phyloP scores from a whole-genome alignment of 2,113 vertebrate genomes.

The Myrmecobius fasciatus region DNA sequence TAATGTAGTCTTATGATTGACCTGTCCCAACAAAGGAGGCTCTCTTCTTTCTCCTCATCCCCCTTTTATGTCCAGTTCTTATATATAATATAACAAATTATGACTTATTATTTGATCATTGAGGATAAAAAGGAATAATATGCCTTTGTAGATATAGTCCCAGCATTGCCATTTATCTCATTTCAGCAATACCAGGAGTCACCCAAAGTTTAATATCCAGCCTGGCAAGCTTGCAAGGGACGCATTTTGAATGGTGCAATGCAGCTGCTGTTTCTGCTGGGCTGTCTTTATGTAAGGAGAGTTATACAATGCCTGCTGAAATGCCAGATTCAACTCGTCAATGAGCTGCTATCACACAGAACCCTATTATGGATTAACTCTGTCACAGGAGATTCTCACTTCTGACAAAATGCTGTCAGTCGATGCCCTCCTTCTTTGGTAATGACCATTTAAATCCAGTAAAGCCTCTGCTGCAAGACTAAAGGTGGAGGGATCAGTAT shows the following conservation, averaged over 20 bases:
- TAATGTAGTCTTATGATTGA: neutral
- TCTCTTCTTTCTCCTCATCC: neutral
- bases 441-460: too few species aligned
- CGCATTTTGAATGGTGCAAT: neutral
- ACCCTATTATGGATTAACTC: neutral
- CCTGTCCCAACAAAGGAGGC: neutral
- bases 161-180: neutral
- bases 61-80: neutral
- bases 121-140: neutral
- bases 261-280: neutral
- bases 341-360: neutral
- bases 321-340: neutral
- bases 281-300: neutral
- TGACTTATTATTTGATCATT: neutral
- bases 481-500: neutral
- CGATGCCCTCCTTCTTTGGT: neutral
- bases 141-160: neutral
- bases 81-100: neutral
- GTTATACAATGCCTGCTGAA: neutral
- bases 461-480: too few species aligned
- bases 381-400: constrained; percentile 4
- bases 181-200: neutral
- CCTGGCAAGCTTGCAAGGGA: neutral
- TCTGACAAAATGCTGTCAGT: neutral
- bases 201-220: constrained; percentile 17